Evolutionary conservation across 2,888 invertebrate genomes (phyloP).

Genomic region (Orchesellides sinensis): DNA sequence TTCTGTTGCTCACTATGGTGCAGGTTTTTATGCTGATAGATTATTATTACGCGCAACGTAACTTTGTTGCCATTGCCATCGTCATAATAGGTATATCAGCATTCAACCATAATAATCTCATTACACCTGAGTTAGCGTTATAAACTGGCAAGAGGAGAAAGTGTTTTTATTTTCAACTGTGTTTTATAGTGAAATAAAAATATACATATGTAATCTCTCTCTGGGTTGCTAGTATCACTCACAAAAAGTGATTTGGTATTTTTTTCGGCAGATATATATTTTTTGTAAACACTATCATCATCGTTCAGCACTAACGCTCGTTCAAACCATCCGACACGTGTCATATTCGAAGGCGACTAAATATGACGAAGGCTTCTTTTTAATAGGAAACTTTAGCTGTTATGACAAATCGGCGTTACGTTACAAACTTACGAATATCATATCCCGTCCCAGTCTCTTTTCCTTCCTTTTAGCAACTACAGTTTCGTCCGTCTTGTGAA

Average conservation of each 20-base stretch:
- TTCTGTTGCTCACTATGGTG: not conserved
- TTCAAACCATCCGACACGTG: slow-evolving; percentile 57
- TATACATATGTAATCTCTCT: no score
- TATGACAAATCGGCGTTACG: slow-evolving; percentile 57
- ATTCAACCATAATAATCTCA: slow-evolving; percentile 51
- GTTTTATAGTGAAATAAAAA: not conserved
- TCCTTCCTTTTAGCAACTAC: no score
- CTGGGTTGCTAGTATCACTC: not conserved
- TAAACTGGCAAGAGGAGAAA: slow-evolving; percentile 39
- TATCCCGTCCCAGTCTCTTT: no score
- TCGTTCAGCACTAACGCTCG: slow-evolving; percentile 33
- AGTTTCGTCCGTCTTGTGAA: slow-evolving; percentile 4
- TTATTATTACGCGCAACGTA: slow-evolving; percentile 9
- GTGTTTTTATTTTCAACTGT: slow-evolving; percentile 10
- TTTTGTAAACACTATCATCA: slow-evolving; percentile 15
- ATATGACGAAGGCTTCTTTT: slow-evolving; percentile 37
- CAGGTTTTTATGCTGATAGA: not conserved
- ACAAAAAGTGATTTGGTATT: not conserved
- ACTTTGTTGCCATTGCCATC: not conserved
- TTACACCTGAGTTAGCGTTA: slow-evolving; percentile 27
- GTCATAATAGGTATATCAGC: slow-evolving; percentile 42
- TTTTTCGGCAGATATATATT: slow-evolving; percentile 1
- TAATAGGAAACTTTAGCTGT: not conserved
- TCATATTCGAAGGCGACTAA: slow-evolving; percentile 41
- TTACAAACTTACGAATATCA: no score